Conservation (phyloP, 1,140 invertebrate genomes). For the Macrosteles quadrilineatus region DNA sequence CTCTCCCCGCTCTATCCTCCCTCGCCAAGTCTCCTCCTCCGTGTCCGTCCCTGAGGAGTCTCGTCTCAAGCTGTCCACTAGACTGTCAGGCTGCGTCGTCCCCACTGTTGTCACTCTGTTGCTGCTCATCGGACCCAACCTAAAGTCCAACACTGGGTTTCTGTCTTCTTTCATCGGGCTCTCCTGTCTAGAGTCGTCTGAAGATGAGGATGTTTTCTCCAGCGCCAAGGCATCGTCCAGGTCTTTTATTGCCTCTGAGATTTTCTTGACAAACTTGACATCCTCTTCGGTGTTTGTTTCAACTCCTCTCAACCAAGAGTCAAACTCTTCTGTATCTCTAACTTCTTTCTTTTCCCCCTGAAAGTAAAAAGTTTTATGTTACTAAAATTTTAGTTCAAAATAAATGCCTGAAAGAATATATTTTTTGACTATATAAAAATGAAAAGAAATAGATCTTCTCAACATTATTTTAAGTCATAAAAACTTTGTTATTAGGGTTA, state of each 20-base stretch:
- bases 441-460: no score
- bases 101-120: background rate
- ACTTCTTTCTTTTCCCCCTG: constrained; percentile 34
- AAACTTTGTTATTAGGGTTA: no score
- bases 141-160: constrained; percentile 45
- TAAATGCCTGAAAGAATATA: no score
- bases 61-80: constrained; percentile 27
- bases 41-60: constrained; percentile 59
- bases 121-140: constrained; percentile 41
- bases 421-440: no score
- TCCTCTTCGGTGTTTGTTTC: constrained; percentile 55
- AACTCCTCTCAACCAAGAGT: constrained; percentile 60
- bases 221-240: constrained; percentile 63
- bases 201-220: constrained; percentile 60
- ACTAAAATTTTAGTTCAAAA: no score
- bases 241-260: constrained; percentile 65
- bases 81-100: background rate
- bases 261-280: constrained; percentile 59
- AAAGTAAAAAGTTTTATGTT: constrained; percentile 27
- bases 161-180: constrained; percentile 50
- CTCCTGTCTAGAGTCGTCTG: constrained; percentile 54
- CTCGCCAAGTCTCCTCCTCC: constrained; percentile 67
- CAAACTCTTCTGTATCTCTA: constrained; percentile 44
- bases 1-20: constrained; percentile 62
- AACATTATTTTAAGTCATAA: no score